phyloP scores from a whole-genome alignment of 2,888 invertebrate species.

The Pherbina coryleti region DNA sequence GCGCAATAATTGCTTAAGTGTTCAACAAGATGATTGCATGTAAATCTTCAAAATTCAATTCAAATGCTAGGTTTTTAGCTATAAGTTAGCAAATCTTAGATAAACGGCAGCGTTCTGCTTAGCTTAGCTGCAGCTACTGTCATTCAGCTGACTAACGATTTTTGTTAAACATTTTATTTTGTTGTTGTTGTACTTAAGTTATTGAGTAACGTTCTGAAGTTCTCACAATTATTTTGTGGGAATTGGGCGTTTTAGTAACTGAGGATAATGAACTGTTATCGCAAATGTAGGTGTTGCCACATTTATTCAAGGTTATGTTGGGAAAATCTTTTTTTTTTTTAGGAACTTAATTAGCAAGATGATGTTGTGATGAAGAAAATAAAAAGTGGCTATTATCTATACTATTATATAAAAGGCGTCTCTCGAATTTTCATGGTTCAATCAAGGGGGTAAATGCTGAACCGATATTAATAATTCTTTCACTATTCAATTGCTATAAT shows the following conservation, averaged over 20 bases:
- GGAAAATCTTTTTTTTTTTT: neutral
- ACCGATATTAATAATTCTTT: too few species aligned
- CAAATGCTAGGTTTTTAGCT: too few species aligned
- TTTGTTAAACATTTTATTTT: neutral
- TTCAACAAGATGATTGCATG: slow-evolving; percentile 1
- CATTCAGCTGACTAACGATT: neutral
- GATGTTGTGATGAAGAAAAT: neutral
- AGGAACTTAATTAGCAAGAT: neutral
- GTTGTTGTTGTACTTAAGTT: neutral
- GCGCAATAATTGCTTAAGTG: neutral
- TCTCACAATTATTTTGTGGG: slow-evolving; percentile 11
- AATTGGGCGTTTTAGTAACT: neutral
- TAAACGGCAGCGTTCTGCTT: neutral
- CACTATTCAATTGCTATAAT: too few species aligned
- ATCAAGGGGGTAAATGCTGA: too few species aligned
- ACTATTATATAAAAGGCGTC: too few species aligned
- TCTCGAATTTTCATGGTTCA: too few species aligned
- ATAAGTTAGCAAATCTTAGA: neutral
- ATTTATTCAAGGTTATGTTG: neutral
- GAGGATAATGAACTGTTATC: slow-evolving; percentile 16
- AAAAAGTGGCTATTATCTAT: neutral
- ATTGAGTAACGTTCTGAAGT: neutral
- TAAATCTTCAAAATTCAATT: neutral
- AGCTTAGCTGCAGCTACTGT: neutral
- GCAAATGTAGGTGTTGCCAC: neutral